Evolutionary conservation across 2,797 vertebrate genomes (phyloP).

Genomic region (Hydrocynus forskahlii): DNA sequence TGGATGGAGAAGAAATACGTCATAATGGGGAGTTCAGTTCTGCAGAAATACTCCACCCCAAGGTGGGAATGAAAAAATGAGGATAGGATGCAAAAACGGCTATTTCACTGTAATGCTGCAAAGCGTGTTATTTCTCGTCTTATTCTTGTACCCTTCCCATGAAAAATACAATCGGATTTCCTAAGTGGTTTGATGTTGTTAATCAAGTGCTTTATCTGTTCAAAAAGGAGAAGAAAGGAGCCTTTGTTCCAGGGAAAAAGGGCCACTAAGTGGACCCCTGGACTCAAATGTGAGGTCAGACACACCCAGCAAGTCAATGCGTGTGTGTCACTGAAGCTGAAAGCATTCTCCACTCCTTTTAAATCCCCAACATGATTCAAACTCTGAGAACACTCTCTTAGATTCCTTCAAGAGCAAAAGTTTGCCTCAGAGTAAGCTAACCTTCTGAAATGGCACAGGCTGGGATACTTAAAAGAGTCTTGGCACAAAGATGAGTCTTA

Average conservation of each 20-base stretch:
- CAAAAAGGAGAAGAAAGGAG: neutral
- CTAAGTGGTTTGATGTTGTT: neutral
- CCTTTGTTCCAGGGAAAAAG: conserved; percentile 14
- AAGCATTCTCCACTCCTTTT: conserved; percentile 15
- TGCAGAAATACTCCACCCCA: neutral
- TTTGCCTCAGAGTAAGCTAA: neutral
- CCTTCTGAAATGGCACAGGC: too few relatives aligned
- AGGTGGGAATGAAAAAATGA: neutral
- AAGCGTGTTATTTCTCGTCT: neutral
- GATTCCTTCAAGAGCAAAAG: neutral
- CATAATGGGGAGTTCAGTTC: neutral
- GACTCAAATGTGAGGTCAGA: conserved; percentile 14
- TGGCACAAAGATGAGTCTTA: neutral
- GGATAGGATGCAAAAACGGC: neutral
- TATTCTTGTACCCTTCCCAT: neutral
- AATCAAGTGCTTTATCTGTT: neutral
- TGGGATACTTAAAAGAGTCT: too few relatives aligned
- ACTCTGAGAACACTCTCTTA: neutral
- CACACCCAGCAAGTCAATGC: conserved; percentile 41
- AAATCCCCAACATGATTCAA: conserved; percentile 12
- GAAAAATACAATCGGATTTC: neutral
- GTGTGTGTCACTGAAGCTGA: conserved; percentile 15
- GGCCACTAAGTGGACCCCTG: neutral
- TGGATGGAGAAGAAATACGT: neutral
- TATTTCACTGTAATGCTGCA: neutral